Evolutionary conservation across 2,888 invertebrate species (phyloP).

Genomic region (Brachylomia viminalis): DNA sequence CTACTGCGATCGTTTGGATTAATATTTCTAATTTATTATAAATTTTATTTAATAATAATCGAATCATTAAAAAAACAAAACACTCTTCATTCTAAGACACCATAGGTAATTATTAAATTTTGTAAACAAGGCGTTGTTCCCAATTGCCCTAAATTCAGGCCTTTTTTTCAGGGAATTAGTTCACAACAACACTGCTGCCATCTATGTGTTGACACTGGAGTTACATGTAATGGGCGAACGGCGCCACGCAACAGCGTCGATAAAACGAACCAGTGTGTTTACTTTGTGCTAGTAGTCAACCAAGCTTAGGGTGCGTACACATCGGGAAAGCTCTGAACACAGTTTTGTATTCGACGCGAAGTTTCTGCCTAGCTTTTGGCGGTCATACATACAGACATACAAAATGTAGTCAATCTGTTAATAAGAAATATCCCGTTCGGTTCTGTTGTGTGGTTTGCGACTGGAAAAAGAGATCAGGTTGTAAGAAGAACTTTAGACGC

Average conservation of each 20-base stretch:
- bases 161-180: conserved; percentile 42
- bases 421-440: background rate
- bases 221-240: conserved; percentile 58
- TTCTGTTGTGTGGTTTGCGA: background rate
- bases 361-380: conserved; percentile 17
- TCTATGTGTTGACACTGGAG: conserved; percentile 57
- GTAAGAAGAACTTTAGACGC: background rate
- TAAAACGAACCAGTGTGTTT: conserved; percentile 59
- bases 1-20: background rate
- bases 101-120: conserved; percentile 11
- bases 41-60: background rate
- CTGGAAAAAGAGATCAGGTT: background rate
- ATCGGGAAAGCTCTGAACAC: conserved; percentile 23
- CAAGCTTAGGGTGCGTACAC: conserved; percentile 52
- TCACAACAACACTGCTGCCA: conserved; percentile 54
- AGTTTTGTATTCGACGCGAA: conserved; percentile 5
- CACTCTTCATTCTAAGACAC: background rate
- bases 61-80: conserved; percentile 9
- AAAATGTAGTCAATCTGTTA: conserved; percentile 20
- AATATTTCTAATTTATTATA: too few relatives aligned
- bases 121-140: conserved; percentile 21
- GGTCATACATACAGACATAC: too few relatives aligned
- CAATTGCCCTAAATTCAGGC: conserved; percentile 52
- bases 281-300: conserved; percentile 55
- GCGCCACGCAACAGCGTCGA: conserved; percentile 60